Base-by-base conservation (phyloP, 2,888 invertebrate species). In the Ichneumoninae sp. region DNA sequence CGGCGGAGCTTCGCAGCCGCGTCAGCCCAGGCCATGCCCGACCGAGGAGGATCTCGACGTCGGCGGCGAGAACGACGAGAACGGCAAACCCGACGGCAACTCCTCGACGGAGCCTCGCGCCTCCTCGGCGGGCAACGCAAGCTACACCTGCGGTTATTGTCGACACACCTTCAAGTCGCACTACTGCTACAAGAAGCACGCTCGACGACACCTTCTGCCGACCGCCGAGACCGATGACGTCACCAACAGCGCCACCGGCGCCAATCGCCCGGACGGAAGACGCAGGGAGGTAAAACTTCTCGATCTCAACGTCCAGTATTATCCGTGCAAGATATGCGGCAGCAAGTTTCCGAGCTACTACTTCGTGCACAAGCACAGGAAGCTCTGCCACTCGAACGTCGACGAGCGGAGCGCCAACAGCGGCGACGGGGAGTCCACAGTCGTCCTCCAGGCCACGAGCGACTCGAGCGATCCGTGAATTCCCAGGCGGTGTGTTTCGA, bases 301-400 rank as follows among this genome's bases (percentile, higher is more conserved):
- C 71, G 97, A 97, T 89, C 95, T 97, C 93, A 96, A 98, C 90
- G 96, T 98, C 0, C 98, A 98, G 93, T 98, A 98, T 94, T 98
- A 98, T 94, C 98, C 98, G 0, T 98, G 98, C 94, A 98, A 98
- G 94, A 98, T 97, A 0, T 98, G 98, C 94, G 98, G 98, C 26
- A 97, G 96, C 89, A 98, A 98, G 93, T 98, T 98, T 93, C 98
- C 98, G 1, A 98, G 98, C 88, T 98, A 98, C 93, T 98, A 98
- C 94, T 98, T 98, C 94, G 98, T 98, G 33, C 98, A 98, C 93
- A 98, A 98, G 92, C 98, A 98, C 92, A 95, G 98, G 75, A 98
- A 98, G 94, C 94, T 97, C 90, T 98, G 98, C 91, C 98, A 98
- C 92, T 96, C 96, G 0, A 96, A 96, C 36, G 85, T 81, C 19